A percentile compares a stretch with the other conserved stretches of the same genome.
Conservation (phyloP, 2,888 invertebrate genomes). For the Euproctis similis region DNA sequence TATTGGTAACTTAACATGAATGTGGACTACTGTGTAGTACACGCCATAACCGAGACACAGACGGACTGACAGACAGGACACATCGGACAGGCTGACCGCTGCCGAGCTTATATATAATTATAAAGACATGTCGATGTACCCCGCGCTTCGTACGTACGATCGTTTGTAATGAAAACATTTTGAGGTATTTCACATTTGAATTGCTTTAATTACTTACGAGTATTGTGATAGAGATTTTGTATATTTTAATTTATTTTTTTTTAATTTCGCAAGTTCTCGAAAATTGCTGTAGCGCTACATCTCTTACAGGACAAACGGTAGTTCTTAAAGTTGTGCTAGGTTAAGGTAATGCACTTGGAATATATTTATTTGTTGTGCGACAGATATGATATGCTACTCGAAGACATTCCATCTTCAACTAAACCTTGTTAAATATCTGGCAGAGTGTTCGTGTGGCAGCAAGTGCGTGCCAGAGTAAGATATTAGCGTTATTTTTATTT, state of each 20-base stretch:
- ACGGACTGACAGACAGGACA: constrained; percentile 9
- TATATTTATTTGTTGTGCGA: constrained; percentile 45
- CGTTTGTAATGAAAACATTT: constrained; percentile 65
- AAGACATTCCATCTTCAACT: constrained; percentile 59
- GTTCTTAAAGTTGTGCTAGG: constrained; percentile 67
- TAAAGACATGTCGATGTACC: constrained; percentile 35
- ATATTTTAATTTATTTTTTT: constrained; percentile 75
- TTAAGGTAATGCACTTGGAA: constrained; percentile 62
- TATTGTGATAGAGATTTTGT: constrained; percentile 77
- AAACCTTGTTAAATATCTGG: constrained; percentile 32
- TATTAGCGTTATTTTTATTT: constrained; percentile 74
- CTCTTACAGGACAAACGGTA: constrained; percentile 63
- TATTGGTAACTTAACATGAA: too few species aligned
- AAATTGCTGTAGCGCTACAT: constrained; percentile 66
- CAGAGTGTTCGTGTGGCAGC: constrained; percentile 40
- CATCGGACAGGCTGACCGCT: constrained; percentile 13
- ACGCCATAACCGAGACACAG: too few species aligned
- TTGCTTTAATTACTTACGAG: constrained; percentile 77
- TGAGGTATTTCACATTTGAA: constrained; percentile 75
- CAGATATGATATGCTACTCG: constrained; percentile 27
- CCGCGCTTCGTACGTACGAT: constrained; percentile 63
- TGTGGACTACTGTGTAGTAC: too few species aligned
- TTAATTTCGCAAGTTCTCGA: constrained; percentile 70
- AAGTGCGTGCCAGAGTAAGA: constrained; percentile 71
- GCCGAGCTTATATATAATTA: constrained; percentile 27